Conservation (phyloP, 2,888 invertebrate species). For the Halocaridina rubra region DNA sequence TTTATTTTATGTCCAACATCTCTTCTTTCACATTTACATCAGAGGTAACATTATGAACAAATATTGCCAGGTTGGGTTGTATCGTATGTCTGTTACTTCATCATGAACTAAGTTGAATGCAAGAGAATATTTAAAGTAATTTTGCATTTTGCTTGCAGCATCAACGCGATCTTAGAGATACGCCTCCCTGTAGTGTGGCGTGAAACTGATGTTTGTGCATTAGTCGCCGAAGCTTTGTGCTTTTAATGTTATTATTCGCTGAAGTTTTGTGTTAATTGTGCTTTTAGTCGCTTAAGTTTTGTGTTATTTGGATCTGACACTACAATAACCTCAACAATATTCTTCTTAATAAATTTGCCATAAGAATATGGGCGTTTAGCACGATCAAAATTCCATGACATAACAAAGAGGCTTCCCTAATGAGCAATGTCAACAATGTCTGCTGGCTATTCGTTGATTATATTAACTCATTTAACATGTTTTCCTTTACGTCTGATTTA, state of each 20-base stretch:
- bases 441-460: background rate
- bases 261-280: too few relatives aligned
- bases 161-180: background rate
- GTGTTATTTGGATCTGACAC: background rate
- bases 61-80: background rate
- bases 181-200: background rate
- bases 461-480: background rate
- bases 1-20: background rate
- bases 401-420: background rate
- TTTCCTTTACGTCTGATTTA: background rate
- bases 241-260: too few relatives aligned
- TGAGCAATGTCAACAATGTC: background rate
- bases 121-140: background rate
- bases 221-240: background rate
- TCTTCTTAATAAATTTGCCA: background rate
- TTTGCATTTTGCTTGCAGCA: background rate
- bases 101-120: slow-evolving; percentile 4
- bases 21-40: background rate
- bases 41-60: too few relatives aligned
- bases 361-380: background rate
- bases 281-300: background rate
- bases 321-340: background rate
- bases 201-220: slow-evolving; percentile 1
- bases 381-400: background rate
- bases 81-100: background rate